A percentile compares a stretch with the other conserved stretches of the same genome.
phyloP scores from a whole-genome alignment of 1,140 invertebrate genomes.

The Tetramorium alpestre region DNA sequence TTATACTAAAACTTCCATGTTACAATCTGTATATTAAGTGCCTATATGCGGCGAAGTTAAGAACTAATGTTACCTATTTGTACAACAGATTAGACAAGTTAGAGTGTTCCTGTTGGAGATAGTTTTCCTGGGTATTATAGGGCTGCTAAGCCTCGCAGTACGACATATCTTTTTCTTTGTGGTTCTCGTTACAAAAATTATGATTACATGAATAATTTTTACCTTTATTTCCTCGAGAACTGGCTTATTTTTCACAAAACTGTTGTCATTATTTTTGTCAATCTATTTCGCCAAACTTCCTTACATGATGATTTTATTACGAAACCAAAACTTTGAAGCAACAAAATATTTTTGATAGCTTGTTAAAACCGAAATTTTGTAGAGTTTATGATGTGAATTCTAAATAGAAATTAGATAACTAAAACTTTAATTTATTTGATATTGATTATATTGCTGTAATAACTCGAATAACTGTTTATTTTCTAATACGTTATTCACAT shows the following conservation, averaged over 20 bases:
- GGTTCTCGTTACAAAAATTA: conserved; percentile 37
- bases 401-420: neutral
- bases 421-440: neutral
- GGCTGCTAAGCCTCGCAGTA: conserved; percentile 58
- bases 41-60: conserved; percentile 77
- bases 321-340: neutral
- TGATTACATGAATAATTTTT: conserved; percentile 25
- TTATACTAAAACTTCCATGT: neutral
- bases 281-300: neutral
- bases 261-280: neutral
- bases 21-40: conserved; percentile 68
- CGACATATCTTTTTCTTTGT: conserved; percentile 44
- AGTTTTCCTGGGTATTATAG: conserved; percentile 69
- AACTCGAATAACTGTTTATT: neutral
- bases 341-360: neutral
- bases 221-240: neutral
- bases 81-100: conserved; percentile 81
- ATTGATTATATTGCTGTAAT: neutral
- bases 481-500: neutral
- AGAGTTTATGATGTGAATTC: neutral
- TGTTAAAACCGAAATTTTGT: neutral
- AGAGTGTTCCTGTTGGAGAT: conserved; percentile 73
- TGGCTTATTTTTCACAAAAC: neutral
- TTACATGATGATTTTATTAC: neutral
- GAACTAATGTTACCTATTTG: conserved; percentile 81